phyloP scores from a whole-genome alignment of 2,797 vertebrate genomes.

The Helicolenus hilgendorfi region DNA sequence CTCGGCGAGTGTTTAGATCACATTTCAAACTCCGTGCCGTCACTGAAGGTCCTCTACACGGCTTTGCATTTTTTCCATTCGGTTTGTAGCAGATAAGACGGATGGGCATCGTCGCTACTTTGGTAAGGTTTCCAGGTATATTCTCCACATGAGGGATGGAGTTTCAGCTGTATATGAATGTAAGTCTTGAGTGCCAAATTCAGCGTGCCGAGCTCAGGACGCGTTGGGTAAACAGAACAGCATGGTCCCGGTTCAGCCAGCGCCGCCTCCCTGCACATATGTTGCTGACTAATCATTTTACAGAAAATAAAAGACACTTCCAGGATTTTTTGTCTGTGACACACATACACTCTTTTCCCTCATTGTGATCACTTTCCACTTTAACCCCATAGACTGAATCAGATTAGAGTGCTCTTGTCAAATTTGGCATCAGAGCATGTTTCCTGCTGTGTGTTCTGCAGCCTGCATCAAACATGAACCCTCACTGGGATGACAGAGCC shows the following conservation, averaged over 20 bases:
- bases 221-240: not conserved
- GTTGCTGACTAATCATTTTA: not conserved
- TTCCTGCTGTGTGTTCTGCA: not conserved
- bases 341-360: not conserved
- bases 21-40: not conserved
- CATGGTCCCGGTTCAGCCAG: not conserved
- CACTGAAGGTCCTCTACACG: not conserved
- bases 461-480: not conserved
- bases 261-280: not conserved
- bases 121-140: not conserved
- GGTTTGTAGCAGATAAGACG: not conserved
- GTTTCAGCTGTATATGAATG: not conserved
- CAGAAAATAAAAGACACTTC: not conserved
- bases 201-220: not conserved
- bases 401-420: constrained; percentile 37
- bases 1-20: not conserved
- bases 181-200: not conserved
- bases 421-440: not conserved
- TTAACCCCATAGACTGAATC: constrained; percentile 39
- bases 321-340: not conserved
- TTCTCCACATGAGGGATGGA: not conserved
- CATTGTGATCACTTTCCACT: constrained; percentile 21
- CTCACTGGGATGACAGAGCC: not conserved
- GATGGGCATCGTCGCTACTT: not conserved
- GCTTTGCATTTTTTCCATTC: not conserved